Percentiles rank a stretch among this genome's conserved stretches.
Conservation (phyloP, 2,113 vertebrate genomes). For the Tiliqua scincoides region DNA sequence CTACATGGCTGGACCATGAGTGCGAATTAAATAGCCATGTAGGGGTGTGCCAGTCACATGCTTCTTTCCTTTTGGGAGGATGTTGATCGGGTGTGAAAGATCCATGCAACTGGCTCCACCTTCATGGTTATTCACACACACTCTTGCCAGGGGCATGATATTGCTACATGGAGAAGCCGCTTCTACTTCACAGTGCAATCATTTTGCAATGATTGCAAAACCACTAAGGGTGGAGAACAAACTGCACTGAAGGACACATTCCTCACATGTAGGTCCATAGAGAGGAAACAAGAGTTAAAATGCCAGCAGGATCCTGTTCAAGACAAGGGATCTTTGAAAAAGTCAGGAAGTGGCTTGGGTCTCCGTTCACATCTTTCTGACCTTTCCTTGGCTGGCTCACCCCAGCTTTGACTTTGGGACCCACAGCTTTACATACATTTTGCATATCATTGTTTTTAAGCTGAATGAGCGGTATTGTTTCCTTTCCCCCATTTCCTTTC, state of each 20-base stretch:
- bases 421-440: slow-evolving; percentile 3
- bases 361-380: not conserved
- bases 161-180: not conserved
- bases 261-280: no score
- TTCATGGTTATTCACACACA: not conserved
- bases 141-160: not conserved
- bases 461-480: not conserved
- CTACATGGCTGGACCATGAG: not conserved
- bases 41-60: not conserved
- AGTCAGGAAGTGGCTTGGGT: not conserved
- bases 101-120: no score
- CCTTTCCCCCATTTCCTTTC: slow-evolving; percentile 19
- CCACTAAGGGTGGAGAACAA: not conserved
- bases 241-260: not conserved
- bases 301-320: not conserved
- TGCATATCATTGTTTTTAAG: slow-evolving; percentile 45
- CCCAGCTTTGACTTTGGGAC: not conserved
- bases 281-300: no score
- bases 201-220: not conserved
- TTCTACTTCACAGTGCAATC: not conserved
- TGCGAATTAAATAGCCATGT: not conserved
- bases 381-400: not conserved
- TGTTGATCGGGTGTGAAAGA: not conserved
- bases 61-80: not conserved
- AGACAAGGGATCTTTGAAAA: not conserved